phyloP scores from a whole-genome alignment of 2,113 vertebrate species.

The Leiothrix lutea region DNA sequence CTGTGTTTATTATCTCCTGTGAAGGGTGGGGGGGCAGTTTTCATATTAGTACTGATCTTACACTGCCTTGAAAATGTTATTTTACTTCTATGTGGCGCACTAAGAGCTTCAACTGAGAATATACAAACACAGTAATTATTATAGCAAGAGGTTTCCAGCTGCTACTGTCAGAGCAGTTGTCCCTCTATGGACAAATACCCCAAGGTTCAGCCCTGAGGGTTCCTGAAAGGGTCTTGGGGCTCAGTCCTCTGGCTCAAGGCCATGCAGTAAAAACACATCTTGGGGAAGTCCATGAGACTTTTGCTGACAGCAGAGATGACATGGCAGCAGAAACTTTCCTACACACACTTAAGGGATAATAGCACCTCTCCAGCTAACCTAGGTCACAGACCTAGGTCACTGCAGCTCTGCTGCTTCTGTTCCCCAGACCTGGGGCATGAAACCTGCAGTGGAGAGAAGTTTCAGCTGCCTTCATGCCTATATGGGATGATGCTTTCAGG shows the following conservation, averaged over 20 bases:
- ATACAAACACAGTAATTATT: neutral
- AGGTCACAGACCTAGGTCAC: neutral
- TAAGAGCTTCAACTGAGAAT: neutral
- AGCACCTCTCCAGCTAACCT: neutral
- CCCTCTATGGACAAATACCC: neutral
- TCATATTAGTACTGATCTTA: neutral
- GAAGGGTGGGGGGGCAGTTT: neutral
- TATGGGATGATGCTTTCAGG: fast-evolving
- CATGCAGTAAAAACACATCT: neutral
- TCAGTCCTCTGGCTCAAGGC: neutral
- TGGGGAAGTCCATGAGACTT: neutral
- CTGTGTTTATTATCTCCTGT: neutral
- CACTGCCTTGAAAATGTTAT: neutral
- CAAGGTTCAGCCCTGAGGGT: neutral
- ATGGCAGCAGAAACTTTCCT: neutral
- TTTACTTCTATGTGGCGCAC: neutral
- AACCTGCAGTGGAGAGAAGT: neutral
- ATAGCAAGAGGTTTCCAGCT: neutral
- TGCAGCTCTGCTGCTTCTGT: neutral
- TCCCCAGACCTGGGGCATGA: too few species aligned
- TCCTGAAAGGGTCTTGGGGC: neutral
- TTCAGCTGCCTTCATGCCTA: neutral
- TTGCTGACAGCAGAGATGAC: neutral
- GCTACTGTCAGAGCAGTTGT: neutral
- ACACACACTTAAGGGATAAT: fast-evolving